Evolutionary conservation across 2,113 vertebrate genomes (phyloP).

Genomic region (Calidris pygmaea): DNA sequence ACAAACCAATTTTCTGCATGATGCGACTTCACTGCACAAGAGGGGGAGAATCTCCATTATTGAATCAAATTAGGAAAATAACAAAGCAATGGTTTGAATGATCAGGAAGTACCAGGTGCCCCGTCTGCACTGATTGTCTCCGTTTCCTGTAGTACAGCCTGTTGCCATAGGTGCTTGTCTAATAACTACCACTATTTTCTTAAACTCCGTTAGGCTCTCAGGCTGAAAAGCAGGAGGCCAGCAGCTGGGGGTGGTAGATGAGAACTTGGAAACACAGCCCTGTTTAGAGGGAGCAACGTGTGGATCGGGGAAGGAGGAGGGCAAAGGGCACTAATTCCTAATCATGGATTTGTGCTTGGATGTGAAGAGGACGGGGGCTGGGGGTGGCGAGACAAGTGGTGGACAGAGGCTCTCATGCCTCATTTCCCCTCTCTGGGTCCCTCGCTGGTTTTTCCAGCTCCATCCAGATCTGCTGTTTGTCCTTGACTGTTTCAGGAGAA

Average conservation of each 20-base stretch:
- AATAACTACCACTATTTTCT: background rate
- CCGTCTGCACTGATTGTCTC: background rate
- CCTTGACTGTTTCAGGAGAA: slow-evolving; percentile 40
- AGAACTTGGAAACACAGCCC: background rate
- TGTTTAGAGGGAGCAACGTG: background rate
- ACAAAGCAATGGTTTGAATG: background rate
- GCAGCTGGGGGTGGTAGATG: background rate
- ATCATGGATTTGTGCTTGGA: slow-evolving; percentile 19
- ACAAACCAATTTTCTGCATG: slow-evolving; percentile 50
- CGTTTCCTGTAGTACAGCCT: background rate
- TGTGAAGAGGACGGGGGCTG: background rate
- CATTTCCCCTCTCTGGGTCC: slow-evolving; percentile 35
- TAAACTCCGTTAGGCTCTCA: background rate
- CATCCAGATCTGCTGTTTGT: slow-evolving; percentile 53
- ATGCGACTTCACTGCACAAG: background rate
- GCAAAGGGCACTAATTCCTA: slow-evolving; percentile 31
- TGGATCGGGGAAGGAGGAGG: background rate
- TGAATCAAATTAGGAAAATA: background rate
- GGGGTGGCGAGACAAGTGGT: background rate
- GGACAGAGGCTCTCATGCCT: slow-evolving; percentile 14
- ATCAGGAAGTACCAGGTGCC: background rate
- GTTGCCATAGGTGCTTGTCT: background rate
- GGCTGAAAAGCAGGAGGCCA: background rate
- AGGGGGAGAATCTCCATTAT: background rate
- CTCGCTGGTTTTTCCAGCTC: slow-evolving; percentile 57